Percentiles rank a stretch among this genome's conserved stretches.
phyloP scores from a whole-genome alignment of 2,113 vertebrate genomes.

The Barbus barbus region DNA sequence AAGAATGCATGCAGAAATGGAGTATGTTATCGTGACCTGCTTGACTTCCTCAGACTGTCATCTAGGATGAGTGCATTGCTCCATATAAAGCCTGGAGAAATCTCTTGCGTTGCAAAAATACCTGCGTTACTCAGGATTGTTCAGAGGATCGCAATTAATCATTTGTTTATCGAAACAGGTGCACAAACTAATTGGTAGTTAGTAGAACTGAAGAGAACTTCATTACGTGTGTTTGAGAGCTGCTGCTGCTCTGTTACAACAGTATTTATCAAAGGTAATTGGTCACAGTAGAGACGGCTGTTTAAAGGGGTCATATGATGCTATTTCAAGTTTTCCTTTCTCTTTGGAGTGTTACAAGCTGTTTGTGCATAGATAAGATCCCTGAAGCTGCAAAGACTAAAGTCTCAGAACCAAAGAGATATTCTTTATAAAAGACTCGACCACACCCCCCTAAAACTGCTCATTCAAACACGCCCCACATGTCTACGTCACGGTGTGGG shows the following conservation, averaged over 20 bases:
- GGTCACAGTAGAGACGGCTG: not conserved
- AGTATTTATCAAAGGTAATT: not conserved
- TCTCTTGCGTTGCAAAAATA: constrained; percentile 20
- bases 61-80: too few relatives aligned
- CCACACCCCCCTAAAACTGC: too few relatives aligned
- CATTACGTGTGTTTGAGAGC: constrained; percentile 18
- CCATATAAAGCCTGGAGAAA: not conserved
- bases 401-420: too few relatives aligned
- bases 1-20: not conserved
- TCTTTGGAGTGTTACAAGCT: too few relatives aligned
- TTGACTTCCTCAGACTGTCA: not conserved
- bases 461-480: too few relatives aligned
- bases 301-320: too few relatives aligned
- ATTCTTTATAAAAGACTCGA: too few relatives aligned
- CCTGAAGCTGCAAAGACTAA: too few relatives aligned
- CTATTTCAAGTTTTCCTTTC: too few relatives aligned
- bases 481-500: too few relatives aligned
- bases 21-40: not conserved
- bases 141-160: constrained; percentile 74
- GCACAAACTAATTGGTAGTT: constrained; percentile 78
- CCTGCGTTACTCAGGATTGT: constrained; percentile 40
- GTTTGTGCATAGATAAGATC: too few relatives aligned
- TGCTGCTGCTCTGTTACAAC: not conserved
- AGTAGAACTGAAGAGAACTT: constrained; percentile 44
- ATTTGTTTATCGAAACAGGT: constrained; percentile 69